A percentile compares a stretch with the other conserved stretches of the same genome.
Evolutionary conservation across 2,888 invertebrate genomes (phyloP).

Genomic region (Argyra leucocephala): DNA sequence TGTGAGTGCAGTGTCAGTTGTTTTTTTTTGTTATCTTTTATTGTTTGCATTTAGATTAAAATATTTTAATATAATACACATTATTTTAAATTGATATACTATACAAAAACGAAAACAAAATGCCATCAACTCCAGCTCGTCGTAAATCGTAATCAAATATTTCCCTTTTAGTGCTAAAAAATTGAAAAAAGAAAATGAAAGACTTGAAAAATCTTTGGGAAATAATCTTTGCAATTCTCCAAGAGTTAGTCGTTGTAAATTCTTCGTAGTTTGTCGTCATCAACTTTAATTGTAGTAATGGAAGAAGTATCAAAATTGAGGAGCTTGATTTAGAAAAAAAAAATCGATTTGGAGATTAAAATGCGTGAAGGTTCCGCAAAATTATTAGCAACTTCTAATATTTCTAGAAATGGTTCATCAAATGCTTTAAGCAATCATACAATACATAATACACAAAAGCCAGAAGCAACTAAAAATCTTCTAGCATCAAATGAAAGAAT

Average conservation of each 20-base stretch:
- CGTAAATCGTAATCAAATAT: slow-evolving; percentile 16
- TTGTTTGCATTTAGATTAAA: too few species aligned
- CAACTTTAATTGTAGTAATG: neutral
- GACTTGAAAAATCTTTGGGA: slow-evolving; percentile 22
- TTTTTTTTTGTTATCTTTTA: too few species aligned
- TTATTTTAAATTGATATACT: too few species aligned
- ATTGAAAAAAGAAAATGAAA: slow-evolving; percentile 5
- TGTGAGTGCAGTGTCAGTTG: too few species aligned
- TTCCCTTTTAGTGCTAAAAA: slow-evolving; percentile 12
- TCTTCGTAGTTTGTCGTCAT: slow-evolving; percentile 15
- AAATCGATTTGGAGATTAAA: slow-evolving; percentile 57
- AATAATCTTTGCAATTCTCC: slow-evolving; percentile 25
- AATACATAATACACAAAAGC: slow-evolving; percentile 45
- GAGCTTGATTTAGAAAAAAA: slow-evolving; percentile 56
- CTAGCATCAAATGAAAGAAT: slow-evolving; percentile 55
- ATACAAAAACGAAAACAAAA: too few species aligned
- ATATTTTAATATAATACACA: too few species aligned
- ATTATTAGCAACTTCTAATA: slow-evolving; percentile 52
- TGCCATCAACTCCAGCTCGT: slow-evolving; percentile 16
- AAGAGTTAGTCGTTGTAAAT: slow-evolving; percentile 25
- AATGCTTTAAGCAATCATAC: slow-evolving; percentile 8
- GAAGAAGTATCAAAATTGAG: too few species aligned
- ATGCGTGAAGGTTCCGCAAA: slow-evolving; percentile 58
- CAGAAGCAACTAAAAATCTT: slow-evolving; percentile 54
- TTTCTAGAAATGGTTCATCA: slow-evolving; percentile 22